Conservation (phyloP, 2,888 invertebrate genomes). For the Diachrysia chrysitis region DNA sequence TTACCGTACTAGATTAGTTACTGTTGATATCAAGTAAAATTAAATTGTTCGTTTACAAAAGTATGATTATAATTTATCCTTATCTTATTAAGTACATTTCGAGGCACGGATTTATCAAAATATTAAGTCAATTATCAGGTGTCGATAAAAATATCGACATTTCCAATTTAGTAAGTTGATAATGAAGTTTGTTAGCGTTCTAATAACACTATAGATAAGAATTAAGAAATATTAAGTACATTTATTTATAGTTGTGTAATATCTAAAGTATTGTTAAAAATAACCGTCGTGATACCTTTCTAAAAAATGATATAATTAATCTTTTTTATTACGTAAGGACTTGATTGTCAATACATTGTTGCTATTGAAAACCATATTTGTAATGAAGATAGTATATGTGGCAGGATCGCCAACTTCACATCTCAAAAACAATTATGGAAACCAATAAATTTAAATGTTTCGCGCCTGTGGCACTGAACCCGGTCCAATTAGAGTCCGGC, state of each 20-base stretch:
- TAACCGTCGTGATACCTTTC: slow-evolving; percentile 33
- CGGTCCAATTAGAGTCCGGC: slow-evolving; percentile 85
- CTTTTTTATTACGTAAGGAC: background rate
- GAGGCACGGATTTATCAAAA: slow-evolving; percentile 52
- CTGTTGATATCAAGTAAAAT: slow-evolving; percentile 55
- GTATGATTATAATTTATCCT: slow-evolving; percentile 50
- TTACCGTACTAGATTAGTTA: slow-evolving; percentile 62
- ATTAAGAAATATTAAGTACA: slow-evolving; percentile 37
- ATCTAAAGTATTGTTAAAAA: slow-evolving; percentile 19
- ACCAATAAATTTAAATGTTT: slow-evolving; percentile 85
- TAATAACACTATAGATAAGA: slow-evolving; percentile 50
- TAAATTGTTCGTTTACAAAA: slow-evolving; percentile 51
- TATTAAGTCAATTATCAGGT: slow-evolving; percentile 59
- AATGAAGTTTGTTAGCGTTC: slow-evolving; percentile 42
- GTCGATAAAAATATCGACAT: slow-evolving; percentile 54
- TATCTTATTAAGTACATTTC: slow-evolving; percentile 56
- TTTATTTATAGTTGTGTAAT: slow-evolving; percentile 39
- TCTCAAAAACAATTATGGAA: slow-evolving; percentile 86
- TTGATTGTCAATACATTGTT: slow-evolving; percentile 17
- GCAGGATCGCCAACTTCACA: slow-evolving; percentile 70
- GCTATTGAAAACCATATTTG: slow-evolving; percentile 38
- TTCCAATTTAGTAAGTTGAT: slow-evolving; percentile 55
- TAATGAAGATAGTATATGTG: slow-evolving; percentile 74
- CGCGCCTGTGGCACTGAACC: slow-evolving; percentile 84
- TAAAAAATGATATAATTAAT: slow-evolving; percentile 14